A percentile compares a stretch with the other conserved stretches of the same genome.
Evolutionary conservation across 64 coral and sea anemone genomes (phyloP).

Genomic region (Porites lutea): DNA sequence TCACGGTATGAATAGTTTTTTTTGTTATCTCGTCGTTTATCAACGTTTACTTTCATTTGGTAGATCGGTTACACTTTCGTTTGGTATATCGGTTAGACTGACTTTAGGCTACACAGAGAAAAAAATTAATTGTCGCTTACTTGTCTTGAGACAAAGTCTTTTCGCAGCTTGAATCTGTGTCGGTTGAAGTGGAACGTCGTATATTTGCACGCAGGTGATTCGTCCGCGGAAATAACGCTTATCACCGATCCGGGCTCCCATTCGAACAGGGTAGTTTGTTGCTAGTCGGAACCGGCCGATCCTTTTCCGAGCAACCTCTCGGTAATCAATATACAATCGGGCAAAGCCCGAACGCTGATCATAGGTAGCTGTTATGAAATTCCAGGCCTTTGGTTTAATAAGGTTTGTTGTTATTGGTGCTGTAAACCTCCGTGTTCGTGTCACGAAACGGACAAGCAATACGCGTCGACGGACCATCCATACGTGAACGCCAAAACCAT

Average conservation of each 20-base stretch:
- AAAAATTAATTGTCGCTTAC: background rate
- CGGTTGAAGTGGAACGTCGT: constrained; percentile 52
- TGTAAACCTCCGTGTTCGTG: constrained; percentile 48
- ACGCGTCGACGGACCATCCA: constrained; percentile 68
- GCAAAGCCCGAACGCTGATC: constrained; percentile 67
- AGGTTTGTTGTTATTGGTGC: constrained; percentile 16
- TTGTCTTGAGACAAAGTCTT: constrained; percentile 75
- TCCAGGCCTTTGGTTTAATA: constrained; percentile 70
- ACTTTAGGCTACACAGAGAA: too few relatives aligned
- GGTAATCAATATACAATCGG: constrained; percentile 75
- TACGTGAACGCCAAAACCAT: constrained; percentile 83
- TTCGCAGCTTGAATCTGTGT: constrained; percentile 62
- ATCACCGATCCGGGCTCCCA: constrained; percentile 71
- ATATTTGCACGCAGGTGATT: constrained; percentile 88
- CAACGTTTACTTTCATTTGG: too few relatives aligned
- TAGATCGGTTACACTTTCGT: too few relatives aligned
- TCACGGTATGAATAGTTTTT: too few relatives aligned
- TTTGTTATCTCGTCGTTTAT: too few relatives aligned
- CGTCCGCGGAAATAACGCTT: constrained; percentile 79
- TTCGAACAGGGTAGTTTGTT: constrained; percentile 82
- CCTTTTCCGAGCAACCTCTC: constrained; percentile 50
- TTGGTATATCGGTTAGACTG: too few relatives aligned
- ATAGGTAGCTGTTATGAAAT: constrained; percentile 80
- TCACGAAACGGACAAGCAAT: constrained; percentile 82
- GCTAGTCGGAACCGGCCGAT: constrained; percentile 80